Percentiles rank a stretch among this genome's conserved stretches.
Conservation (phyloP, 2,888 invertebrate genomes). For the Phortica okadai region DNA sequence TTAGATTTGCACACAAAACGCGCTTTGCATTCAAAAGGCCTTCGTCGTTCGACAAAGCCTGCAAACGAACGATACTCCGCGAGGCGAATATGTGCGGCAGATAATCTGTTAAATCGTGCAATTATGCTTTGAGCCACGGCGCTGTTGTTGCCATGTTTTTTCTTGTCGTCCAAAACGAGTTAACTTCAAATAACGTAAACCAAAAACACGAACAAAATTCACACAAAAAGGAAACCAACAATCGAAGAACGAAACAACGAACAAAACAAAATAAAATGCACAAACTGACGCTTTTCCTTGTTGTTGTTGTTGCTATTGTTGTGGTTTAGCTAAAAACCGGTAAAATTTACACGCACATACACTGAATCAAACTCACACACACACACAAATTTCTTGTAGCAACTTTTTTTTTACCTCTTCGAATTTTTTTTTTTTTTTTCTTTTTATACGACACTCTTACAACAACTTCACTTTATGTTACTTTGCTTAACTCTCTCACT, state of each 20-base stretch:
- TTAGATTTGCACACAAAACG: constrained; percentile 5
- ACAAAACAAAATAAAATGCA: constrained; percentile 20
- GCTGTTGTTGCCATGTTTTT: constrained; percentile 11
- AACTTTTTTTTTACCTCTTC: constrained; percentile 40
- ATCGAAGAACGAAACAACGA: constrained; percentile 15
- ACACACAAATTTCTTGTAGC: constrained; percentile 14
- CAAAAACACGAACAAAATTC: background rate
- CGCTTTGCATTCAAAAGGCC: constrained; percentile 37
- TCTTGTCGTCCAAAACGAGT: constrained; percentile 4
- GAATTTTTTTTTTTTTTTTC: constrained; percentile 36
- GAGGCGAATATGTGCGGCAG: background rate
- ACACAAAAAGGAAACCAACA: constrained; percentile 13
- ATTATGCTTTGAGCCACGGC: constrained; percentile 22
- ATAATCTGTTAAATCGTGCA: constrained; percentile 9
- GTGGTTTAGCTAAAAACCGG: constrained; percentile 55
- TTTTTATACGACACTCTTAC: constrained; percentile 17
- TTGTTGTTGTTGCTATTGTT: constrained; percentile 16
- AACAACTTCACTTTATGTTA: constrained; percentile 6
- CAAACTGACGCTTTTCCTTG: constrained; percentile 1
- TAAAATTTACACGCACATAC: constrained; percentile 50
- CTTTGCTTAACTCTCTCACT: background rate
- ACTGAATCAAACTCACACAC: background rate
- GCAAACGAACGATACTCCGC: background rate
- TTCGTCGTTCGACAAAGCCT: background rate
- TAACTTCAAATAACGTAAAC: background rate